These are phyloP conservation scores for Ophthalmolycus amberensis DNA, from an alignment of 2,113 vertebrate species.

Conservation along the genomic window DNA sequence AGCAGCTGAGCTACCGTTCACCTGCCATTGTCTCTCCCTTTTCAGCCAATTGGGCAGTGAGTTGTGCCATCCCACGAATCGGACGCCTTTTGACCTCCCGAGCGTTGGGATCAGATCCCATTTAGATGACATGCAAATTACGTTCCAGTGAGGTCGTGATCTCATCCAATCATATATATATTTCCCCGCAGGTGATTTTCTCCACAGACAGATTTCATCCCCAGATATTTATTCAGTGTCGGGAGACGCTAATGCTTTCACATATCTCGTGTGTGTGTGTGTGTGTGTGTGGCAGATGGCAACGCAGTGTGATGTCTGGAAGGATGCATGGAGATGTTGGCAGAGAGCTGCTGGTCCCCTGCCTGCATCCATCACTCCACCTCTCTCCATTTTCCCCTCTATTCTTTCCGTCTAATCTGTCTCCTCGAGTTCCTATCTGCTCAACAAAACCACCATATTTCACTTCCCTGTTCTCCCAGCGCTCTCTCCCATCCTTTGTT, in stretches of 20 bases:
- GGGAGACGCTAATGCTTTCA: constrained; percentile 75
- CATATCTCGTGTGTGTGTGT: constrained; percentile 49
- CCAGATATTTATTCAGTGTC: constrained; percentile 79
- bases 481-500: constrained; percentile 39
- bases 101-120: constrained; percentile 65
- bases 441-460: constrained; percentile 51
- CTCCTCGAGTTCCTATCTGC: constrained; percentile 56
- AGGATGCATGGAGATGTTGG: constrained; percentile 81
- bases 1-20: constrained; percentile 5
- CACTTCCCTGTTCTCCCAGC: constrained; percentile 31
- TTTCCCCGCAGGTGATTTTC: constrained; percentile 76
- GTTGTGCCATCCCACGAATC: constrained; percentile 56
- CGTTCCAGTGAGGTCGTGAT: constrained; percentile 64
- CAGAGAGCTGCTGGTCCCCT: constrained; percentile 77
- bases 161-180: constrained; percentile 76
- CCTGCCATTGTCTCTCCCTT: constrained; percentile 44
- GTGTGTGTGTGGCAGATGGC: constrained; percentile 74
- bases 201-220: constrained; percentile 75
- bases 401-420: constrained; percentile 59
- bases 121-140: constrained; percentile 80
- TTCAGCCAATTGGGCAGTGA: constrained; percentile 54
- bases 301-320: constrained; percentile 80
- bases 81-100: constrained; percentile 61
- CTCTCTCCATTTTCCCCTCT: constrained; percentile 54
- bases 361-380: constrained; percentile 80